Conservation (phyloP, 2,113 vertebrate species). For the Syngnathus scovelli region DNA sequence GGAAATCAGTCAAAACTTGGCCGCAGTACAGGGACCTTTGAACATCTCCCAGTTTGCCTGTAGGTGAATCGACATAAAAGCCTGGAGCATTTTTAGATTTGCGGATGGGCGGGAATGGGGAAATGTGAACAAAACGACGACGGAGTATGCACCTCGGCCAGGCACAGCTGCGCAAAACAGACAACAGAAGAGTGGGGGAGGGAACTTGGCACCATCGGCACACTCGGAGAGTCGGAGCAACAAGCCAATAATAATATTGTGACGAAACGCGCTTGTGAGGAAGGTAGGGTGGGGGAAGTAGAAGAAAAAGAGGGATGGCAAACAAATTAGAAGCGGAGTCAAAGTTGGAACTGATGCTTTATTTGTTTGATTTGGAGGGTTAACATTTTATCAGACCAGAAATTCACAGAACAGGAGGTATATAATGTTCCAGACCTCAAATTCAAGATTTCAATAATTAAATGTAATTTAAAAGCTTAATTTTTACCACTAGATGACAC, state of each 20-base stretch:
- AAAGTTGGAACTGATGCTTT: constrained; percentile 53
- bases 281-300: constrained; percentile 12
- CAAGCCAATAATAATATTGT: constrained; percentile 35
- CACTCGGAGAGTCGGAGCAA: constrained; percentile 32
- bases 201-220: constrained; percentile 49
- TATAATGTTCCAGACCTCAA: constrained; percentile 31
- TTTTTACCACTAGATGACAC: background rate
- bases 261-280: constrained; percentile 24
- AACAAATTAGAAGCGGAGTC: constrained; percentile 41
- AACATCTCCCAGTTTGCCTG: constrained; percentile 53
- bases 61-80: constrained; percentile 57
- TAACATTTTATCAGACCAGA: constrained; percentile 40
- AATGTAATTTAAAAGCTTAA: constrained; percentile 9
- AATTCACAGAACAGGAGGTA: constrained; percentile 37
- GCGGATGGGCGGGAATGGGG: constrained; percentile 52
- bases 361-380: constrained; percentile 40
- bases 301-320: constrained; percentile 26
- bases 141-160: constrained; percentile 41
- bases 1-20: constrained; percentile 50
- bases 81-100: constrained; percentile 39
- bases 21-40: constrained; percentile 44
- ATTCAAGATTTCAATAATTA: constrained; percentile 32
- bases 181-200: constrained; percentile 45
- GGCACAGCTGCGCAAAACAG: constrained; percentile 42
- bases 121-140: constrained; percentile 55